Conservation (phyloP, 2,888 invertebrate species). For the Dichetophora obliterata region DNA sequence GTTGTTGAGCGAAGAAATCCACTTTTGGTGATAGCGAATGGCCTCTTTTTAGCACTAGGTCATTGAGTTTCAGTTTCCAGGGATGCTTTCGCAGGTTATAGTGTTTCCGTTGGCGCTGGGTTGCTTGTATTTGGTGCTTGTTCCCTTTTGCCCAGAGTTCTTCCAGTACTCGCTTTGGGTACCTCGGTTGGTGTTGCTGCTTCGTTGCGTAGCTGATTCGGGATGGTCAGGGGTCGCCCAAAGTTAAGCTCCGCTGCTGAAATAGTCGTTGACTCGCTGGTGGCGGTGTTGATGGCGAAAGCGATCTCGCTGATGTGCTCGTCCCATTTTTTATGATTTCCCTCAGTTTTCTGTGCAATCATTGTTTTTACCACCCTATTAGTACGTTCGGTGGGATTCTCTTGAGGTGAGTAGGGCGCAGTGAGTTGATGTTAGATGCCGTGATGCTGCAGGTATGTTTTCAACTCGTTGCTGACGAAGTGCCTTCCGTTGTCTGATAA, state of each 20-base stretch:
- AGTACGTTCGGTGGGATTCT: neutral
- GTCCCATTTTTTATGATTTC: neutral
- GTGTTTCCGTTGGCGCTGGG: neutral
- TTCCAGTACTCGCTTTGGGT: neutral
- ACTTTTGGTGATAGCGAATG: neutral
- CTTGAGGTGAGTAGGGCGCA: neutral
- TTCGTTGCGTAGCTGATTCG: neutral
- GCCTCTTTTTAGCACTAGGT: neutral
- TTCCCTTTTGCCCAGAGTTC: neutral
- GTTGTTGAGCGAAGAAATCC: neutral
- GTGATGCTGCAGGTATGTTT: neutral
- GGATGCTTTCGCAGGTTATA: neutral
- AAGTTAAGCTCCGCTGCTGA: neutral
- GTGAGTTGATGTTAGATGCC: neutral
- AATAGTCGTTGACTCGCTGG: neutral
- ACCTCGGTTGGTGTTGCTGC: neutral
- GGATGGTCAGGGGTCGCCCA: neutral
- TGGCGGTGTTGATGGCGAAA: neutral
- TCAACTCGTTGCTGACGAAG: no score
- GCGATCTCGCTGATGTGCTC: neutral
- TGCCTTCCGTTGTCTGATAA: no score
- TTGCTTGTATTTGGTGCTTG: neutral
- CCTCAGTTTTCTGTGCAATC: neutral
- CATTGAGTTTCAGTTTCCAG: neutral
- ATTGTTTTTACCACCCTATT: neutral